Evolutionary conservation across 1,140 invertebrate species (phyloP).

Genomic region (Drosophila nigrodunni): DNA sequence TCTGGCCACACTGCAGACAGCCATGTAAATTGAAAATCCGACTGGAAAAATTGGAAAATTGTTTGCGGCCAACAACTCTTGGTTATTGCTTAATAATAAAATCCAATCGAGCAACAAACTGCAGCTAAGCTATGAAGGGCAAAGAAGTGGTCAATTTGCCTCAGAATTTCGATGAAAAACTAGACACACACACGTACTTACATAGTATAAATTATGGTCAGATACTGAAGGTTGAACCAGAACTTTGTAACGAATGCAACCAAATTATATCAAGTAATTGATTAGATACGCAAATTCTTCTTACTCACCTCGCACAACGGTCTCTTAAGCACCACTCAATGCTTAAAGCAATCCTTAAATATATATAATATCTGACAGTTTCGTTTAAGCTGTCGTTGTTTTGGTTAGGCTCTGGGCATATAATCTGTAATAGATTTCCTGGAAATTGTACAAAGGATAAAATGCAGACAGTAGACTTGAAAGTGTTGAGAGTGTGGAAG

Average conservation of each 20-base stretch:
- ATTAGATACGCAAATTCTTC: slow-evolving; percentile 13
- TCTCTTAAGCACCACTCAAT: neutral
- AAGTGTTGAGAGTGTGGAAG: neutral
- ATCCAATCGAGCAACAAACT: slow-evolving; percentile 57
- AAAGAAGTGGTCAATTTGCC: slow-evolving; percentile 17
- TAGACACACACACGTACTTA: slow-evolving; percentile 5
- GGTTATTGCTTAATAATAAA: slow-evolving; percentile 54
- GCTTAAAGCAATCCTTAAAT: slow-evolving; percentile 12
- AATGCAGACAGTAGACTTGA: neutral
- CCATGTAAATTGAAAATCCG: slow-evolving; percentile 61
- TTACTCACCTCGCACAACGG: neutral
- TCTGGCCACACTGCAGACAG: slow-evolving; percentile 28
- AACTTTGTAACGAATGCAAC: neutral
- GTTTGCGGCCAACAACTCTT: slow-evolving; percentile 21
- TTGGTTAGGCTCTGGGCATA: neutral
- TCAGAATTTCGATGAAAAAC: slow-evolving; percentile 55
- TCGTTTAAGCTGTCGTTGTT: slow-evolving; percentile 7
- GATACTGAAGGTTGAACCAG: slow-evolving; percentile 1
- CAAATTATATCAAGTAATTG: slow-evolving; percentile 5
- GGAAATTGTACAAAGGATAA: slow-evolving; percentile 20
- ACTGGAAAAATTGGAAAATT: slow-evolving; percentile 53
- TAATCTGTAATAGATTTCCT: slow-evolving; percentile 36
- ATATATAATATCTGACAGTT: slow-evolving; percentile 5
- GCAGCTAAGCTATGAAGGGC: slow-evolving; percentile 11
- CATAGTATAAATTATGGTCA: slow-evolving; percentile 3